A percentile compares a stretch with the other conserved stretches of the same genome.
Evolutionary conservation across 2,888 invertebrate genomes (phyloP).

Genomic region (Hirtodrosophila confusa): DNA sequence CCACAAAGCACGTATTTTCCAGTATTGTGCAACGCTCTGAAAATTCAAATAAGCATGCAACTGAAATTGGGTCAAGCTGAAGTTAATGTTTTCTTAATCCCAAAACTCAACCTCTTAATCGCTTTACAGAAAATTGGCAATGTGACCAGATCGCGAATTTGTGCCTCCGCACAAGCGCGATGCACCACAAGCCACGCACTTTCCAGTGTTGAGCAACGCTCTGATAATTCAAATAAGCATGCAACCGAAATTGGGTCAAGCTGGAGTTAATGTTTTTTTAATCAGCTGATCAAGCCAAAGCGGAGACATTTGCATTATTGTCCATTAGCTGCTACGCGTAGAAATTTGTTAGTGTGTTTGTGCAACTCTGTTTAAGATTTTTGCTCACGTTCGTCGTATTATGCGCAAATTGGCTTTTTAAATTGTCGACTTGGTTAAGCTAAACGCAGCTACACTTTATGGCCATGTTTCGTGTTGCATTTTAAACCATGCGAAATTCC

Average conservation of each 20-base stretch:
- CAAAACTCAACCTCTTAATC: too few relatives aligned
- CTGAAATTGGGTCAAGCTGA: too few relatives aligned
- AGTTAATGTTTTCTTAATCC: too few relatives aligned
- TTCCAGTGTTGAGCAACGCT: constrained; percentile 43
- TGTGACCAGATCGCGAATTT: constrained; percentile 34
- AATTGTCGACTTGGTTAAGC: constrained; percentile 77
- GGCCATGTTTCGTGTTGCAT: constrained; percentile 79
- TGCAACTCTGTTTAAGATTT: constrained; percentile 67
- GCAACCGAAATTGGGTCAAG: constrained; percentile 58
- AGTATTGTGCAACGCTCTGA: too few relatives aligned
- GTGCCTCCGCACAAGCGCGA: too few relatives aligned
- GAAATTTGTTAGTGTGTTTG: constrained; percentile 34
- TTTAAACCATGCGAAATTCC: constrained; percentile 78
- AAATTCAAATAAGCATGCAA: too few relatives aligned
- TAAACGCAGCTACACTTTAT: constrained; percentile 81
- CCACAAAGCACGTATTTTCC: too few relatives aligned
- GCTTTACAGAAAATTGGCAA: background rate
- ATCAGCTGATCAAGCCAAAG: constrained; percentile 52
- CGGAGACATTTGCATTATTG: constrained; percentile 59
- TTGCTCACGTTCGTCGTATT: constrained; percentile 80
- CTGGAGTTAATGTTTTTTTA: constrained; percentile 61
- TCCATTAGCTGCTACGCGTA: constrained; percentile 47
- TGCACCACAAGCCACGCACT: too few relatives aligned
- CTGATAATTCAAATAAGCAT: constrained; percentile 5
- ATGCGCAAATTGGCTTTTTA: constrained; percentile 82